phyloP scores from a whole-genome alignment of 2,888 invertebrate genomes.

The Synanthedon myopaeformis region DNA sequence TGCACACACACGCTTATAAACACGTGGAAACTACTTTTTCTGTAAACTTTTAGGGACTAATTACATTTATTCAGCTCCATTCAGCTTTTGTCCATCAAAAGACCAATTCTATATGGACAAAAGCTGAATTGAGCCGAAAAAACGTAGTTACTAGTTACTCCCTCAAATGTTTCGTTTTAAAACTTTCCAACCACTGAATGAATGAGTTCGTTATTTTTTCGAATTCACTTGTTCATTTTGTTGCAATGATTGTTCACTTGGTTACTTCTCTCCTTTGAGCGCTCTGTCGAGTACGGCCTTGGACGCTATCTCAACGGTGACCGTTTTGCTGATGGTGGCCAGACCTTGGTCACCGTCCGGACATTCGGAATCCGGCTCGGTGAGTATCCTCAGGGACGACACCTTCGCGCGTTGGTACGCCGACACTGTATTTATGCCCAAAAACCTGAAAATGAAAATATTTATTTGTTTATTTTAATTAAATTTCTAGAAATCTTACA shows the following conservation, averaged over 20 bases:
- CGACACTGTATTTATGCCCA: conserved; percentile 87
- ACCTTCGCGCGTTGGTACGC: conserved; percentile 94
- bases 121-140: too few relatives aligned
- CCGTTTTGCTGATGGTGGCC: conserved; percentile 59
- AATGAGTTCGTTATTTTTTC: too few relatives aligned
- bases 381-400: conserved; percentile 81
- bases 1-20: too few relatives aligned
- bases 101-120: too few relatives aligned
- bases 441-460: conserved; percentile 70
- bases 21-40: too few relatives aligned
- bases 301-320: conserved; percentile 60
- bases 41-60: too few relatives aligned
- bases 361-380: conserved; percentile 26
- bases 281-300: conserved; percentile 50
- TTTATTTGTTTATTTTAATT: conserved; percentile 18
- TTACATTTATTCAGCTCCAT: too few relatives aligned
- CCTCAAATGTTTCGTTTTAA: too few relatives aligned
- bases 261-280: conserved; percentile 47
- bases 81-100: too few relatives aligned
- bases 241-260: neutral
- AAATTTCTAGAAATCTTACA: conserved; percentile 81
- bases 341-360: conserved; percentile 33
- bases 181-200: too few relatives aligned
- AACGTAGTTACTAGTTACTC: too few relatives aligned
- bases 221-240: too few relatives aligned